Percentiles rank a stretch among this genome's conserved stretches.
Evolutionary conservation across 2,888 invertebrate genomes (phyloP).

Genomic region (Heliconius sara): DNA sequence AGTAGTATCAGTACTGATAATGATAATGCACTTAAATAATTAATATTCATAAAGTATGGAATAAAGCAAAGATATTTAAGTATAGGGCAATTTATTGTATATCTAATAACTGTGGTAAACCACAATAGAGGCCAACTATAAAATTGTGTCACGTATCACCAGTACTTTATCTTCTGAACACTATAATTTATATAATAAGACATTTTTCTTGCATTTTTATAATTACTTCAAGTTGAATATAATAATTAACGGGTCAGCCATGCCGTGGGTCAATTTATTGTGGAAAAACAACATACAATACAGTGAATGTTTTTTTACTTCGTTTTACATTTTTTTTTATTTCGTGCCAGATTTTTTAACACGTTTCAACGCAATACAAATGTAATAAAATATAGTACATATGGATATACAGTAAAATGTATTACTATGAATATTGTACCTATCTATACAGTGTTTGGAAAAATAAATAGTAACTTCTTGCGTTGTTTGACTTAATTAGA

Average conservation of each 20-base stretch:
- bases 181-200: constrained; percentile 27
- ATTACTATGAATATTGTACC: too few species aligned
- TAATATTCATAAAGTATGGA: constrained; percentile 4
- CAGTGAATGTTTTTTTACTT: not conserved
- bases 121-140: constrained; percentile 22
- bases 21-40: not conserved
- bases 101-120: constrained; percentile 9
- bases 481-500: too few species aligned
- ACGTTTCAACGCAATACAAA: too few species aligned
- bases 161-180: constrained; percentile 17
- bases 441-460: too few species aligned
- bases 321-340: not conserved
- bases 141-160: constrained; percentile 10
- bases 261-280: not conserved
- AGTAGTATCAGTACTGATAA: not conserved
- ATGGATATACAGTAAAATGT: too few species aligned
- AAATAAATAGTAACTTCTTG: too few species aligned
- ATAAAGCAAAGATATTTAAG: constrained; percentile 4
- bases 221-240: not conserved
- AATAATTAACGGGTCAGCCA: not conserved
- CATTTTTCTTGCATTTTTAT: constrained; percentile 3
- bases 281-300: not conserved
- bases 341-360: too few species aligned
- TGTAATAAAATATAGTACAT: too few species aligned
- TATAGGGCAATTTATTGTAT: constrained; percentile 18